Base-by-base conservation (phyloP, 2,113 vertebrate genomes). In the Salvelinus fontinalis region DNA sequence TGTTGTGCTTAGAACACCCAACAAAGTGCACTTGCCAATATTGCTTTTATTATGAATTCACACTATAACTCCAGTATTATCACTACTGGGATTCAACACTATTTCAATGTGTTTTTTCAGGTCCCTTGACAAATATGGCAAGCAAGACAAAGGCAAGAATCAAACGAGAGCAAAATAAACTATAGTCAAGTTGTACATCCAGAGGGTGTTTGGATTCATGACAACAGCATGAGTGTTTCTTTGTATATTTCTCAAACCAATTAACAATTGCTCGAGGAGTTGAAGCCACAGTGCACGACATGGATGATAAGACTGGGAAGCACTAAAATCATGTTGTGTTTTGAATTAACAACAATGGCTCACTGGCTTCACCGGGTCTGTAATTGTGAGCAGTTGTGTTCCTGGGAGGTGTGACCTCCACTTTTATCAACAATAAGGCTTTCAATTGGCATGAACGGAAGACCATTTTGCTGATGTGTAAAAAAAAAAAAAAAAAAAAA, bases 361-460 rank as follows among this genome's bases (percentile, higher is more conserved):
- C 3, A 51, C 49, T 51, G 12, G 51, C 51, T 54, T 54, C 12
- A 54, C 48, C 49, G 31, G 18, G 31, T 66, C 64, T 31, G 65
- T 67, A 26, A 68, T 44, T 34, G 70, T 49, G 57, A 67, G 44
- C 34, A 60, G 66, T 69, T 24, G 75, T 68, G 65, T 67, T 26
- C 29, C 24, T 70, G 64, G 66, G 71, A 79, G 66, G 68, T 51
- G 62, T 51, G 77, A 34, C 67, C 70, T 74, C 60, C n/a, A 31
- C 31, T 39, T 34, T 29, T 22, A 64, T 49, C 34, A 62, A 67
- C 57, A 14, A 27, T 81, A 81, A 81, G 79, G 79, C 79, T 81
- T 77, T 74, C 54, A 72, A 67, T 62, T 77, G 79, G 75, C 65
- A 67, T 77, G 31, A 71, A 77, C 77, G 79, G 79, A 81, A 81